Evolutionary conservation across 2,797 vertebrate species (phyloP), one percentile per base, ranked within the genome.

Genomic region (Oreonectes daqikongensis): DNA sequence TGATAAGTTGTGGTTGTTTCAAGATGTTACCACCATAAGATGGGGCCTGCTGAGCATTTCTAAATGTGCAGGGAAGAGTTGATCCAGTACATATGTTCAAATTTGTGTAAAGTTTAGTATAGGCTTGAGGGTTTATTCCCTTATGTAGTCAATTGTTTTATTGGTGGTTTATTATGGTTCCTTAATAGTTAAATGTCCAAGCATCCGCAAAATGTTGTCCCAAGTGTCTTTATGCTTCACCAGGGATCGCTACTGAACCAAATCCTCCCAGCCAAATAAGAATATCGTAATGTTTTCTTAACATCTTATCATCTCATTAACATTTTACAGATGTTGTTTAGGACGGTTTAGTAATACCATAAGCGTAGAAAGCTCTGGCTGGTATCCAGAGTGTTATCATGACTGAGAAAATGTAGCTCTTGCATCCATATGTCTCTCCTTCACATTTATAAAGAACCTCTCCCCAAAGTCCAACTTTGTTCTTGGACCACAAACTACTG

Each of bases 401-500:
- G 65, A 44, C 73, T 30, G 50, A 46, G 60, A 74, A 77, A 69
- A 50, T 79, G 69, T 82, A 67, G 68, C 30, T 46, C 63, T 72
- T 63, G 79, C 75, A 28, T 17, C 12, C 15, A 50, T 79, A 22
- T 57, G 63, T 80, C 79, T 79, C 20, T 83, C 78, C 52, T 76
- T 70, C 65, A 81, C 83, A 85, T 85, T 86, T 84, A 88, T 83
- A 77, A 85, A 65, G 71, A 69, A 70, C 67, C 76, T 67, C 77
- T 87, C 85, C 84, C 86, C 26, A 35, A 86, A 82, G 85, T 87
- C 84, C 83, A 84, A 61, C 84, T 80, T 79, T 85, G 81, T 83
- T 88, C 81, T 85, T 90, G 84, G 79, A 87, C 70, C 76, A 61
- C 79, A 75, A 81, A 85, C 81, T 82, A 72, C 83, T 88, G 80